These are phyloP conservation scores for Danionella cerebrum DNA, from an alignment of 2,113 vertebrate genomes.

Conservation along the genomic window DNA sequence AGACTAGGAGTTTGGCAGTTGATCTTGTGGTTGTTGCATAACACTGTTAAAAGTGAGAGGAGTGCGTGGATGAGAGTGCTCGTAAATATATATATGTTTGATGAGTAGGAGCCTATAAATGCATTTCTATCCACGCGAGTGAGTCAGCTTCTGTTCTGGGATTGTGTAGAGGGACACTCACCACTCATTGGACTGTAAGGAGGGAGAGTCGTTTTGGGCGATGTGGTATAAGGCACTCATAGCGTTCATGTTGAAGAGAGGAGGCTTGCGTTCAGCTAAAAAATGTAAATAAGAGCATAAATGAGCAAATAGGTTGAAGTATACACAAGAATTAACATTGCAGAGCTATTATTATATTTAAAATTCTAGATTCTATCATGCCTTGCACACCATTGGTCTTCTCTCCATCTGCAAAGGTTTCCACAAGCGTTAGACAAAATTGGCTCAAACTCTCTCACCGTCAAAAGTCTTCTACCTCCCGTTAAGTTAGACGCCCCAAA, in stretches of 20 bases:
- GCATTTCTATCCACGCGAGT: background rate
- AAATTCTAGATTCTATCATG: too few species aligned
- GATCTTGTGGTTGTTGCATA: background rate
- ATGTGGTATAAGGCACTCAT: conserved; percentile 99
- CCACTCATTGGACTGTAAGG: conserved; percentile 93
- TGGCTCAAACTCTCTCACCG: too few species aligned
- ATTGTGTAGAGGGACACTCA: conserved; percentile 60
- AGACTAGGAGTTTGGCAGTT: background rate
- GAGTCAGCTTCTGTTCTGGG: background rate
- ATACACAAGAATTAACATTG: too few species aligned
- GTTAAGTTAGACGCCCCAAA: too few species aligned
- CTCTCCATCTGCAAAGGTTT: too few species aligned
- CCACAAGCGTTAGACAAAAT: too few species aligned
- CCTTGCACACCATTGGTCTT: too few species aligned
- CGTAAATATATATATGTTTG: background rate
- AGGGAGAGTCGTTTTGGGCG: conserved; percentile 96
- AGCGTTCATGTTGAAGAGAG: conserved; percentile 99
- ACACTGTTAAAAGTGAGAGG: background rate
- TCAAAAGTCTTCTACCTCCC: too few species aligned
- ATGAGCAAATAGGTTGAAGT: background rate
- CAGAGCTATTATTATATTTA: too few species aligned
- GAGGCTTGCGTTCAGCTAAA: conserved; percentile 94
- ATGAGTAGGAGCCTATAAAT: background rate
- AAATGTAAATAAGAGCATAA: conserved; percentile 17
- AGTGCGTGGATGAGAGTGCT: background rate